Conservation (phyloP, 2,888 invertebrate species). For the Mayetiola destructor region DNA sequence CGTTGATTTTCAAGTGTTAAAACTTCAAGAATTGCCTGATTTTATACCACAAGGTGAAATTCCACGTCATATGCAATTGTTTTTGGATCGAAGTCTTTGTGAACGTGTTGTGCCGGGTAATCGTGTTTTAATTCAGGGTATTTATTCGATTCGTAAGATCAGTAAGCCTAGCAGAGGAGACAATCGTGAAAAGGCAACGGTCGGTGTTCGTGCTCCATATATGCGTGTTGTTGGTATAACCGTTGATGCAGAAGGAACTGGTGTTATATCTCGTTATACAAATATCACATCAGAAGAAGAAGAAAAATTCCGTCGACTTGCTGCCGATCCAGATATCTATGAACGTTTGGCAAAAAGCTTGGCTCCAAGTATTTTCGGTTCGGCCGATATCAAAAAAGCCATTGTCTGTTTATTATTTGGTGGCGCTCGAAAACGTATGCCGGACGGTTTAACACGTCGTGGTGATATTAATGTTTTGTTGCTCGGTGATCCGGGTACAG, state of each 20-base stretch:
- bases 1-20: slow-evolving; percentile 96
- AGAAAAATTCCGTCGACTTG: slow-evolving; percentile 47
- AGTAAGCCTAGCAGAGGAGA: slow-evolving; percentile 49
- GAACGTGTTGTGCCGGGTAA: slow-evolving; percentile 95
- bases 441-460: slow-evolving; percentile 87
- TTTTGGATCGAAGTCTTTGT: slow-evolving; percentile 81
- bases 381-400: slow-evolving; percentile 88
- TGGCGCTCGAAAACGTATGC: slow-evolving; percentile 73
- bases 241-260: slow-evolving; percentile 66
- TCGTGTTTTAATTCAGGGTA: slow-evolving; percentile 80
- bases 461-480: slow-evolving; percentile 94
- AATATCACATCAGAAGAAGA: slow-evolving; percentile 55
- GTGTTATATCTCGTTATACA: slow-evolving; percentile 42
- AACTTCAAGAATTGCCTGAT: slow-evolving; percentile 92
- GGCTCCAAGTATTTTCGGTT: slow-evolving; percentile 95
- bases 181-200: slow-evolving; percentile 59
- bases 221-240: slow-evolving; percentile 86
- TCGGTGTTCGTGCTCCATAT: slow-evolving; percentile 89
- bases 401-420: slow-evolving; percentile 91
- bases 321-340: slow-evolving; percentile 72
- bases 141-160: slow-evolving; percentile 87
- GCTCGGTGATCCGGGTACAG: slow-evolving; percentile 96
- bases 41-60: slow-evolving; percentile 75
- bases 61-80: slow-evolving; percentile 89
- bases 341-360: slow-evolving; percentile 79